These are phyloP conservation scores for Tachysurus fulvidraco DNA, from an alignment of 2,113 vertebrate species.

Conservation along the genomic window DNA sequence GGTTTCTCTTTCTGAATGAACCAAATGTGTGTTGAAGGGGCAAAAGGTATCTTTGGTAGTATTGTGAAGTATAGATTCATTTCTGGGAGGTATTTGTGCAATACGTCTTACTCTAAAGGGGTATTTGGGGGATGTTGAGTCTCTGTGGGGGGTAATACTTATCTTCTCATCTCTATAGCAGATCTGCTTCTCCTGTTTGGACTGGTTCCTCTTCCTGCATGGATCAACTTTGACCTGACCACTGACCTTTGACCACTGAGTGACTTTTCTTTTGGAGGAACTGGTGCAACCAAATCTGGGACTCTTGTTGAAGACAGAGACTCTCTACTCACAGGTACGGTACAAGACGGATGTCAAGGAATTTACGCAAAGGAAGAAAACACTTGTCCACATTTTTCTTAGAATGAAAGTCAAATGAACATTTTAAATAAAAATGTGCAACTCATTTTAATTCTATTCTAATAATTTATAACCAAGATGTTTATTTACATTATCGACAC, in stretches of 20 bases:
- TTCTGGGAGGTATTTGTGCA: neutral
- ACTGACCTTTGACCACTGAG: slow-evolving; percentile 31
- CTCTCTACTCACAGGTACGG: slow-evolving; percentile 39
- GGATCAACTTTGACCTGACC: slow-evolving; percentile 19
- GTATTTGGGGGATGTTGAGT: neutral
- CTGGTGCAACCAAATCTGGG: neutral
- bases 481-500: neutral
- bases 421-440: too few species aligned
- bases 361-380: neutral
- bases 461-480: neutral
- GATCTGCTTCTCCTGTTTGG: neutral
- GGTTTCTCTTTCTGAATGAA: neutral
- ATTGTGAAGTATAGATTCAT: neutral
- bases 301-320: neutral
- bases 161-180: slow-evolving; percentile 15
- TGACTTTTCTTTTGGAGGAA: slow-evolving; percentile 33
- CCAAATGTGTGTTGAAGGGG: neutral
- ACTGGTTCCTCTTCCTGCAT: slow-evolving; percentile 5
- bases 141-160: neutral
- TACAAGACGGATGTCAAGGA: neutral
- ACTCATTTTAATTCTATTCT: neutral
- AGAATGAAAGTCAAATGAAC: neutral
- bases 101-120: neutral
- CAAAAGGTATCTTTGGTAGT: neutral
- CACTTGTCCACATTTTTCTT: neutral